phyloP scores from a whole-genome alignment of 2,888 invertebrate species.

The Aleiodes leptofemur region DNA sequence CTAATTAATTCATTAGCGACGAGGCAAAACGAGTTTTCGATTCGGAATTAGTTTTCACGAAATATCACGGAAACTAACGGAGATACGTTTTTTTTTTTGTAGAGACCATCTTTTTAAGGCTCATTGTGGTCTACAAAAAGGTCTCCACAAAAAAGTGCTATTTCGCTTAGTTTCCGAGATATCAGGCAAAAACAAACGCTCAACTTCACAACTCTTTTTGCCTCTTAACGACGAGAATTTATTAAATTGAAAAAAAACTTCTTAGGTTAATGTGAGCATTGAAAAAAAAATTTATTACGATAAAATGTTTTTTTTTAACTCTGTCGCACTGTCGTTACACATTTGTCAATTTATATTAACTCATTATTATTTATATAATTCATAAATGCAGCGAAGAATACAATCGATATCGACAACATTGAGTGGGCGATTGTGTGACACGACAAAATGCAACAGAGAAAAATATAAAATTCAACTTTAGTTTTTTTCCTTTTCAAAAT shows the following conservation, averaged over 20 bases:
- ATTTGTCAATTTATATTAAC: conserved; percentile 30
- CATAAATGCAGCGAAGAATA: conserved; percentile 23
- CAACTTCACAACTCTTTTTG: no score
- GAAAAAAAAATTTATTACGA: conserved; percentile 49
- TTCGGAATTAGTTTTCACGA: conserved; percentile 30
- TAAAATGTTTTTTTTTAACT: not conserved
- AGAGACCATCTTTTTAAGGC: no score
- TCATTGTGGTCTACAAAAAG: no score
- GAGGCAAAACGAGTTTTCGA: no score
- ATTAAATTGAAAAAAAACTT: not conserved
- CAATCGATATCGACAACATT: conserved; percentile 17
- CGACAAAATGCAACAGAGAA: conserved; percentile 34
- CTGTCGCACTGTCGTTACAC: conserved; percentile 39
- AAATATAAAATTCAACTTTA: conserved; percentile 34
- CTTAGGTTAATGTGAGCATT: no score
- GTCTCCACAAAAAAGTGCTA: no score
- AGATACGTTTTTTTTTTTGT: no score
- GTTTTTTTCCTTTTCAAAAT: conserved; percentile 26
- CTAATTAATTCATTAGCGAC: conserved; percentile 39
- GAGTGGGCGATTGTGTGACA: conserved; percentile 33
- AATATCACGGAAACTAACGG: not conserved
- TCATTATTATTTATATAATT: conserved; percentile 20
- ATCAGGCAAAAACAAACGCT: no score
- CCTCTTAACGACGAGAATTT: not conserved
- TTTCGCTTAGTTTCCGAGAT: no score